Base-by-base conservation (phyloP, 2,888 invertebrate species). In the Choreutis nemorana region DNA sequence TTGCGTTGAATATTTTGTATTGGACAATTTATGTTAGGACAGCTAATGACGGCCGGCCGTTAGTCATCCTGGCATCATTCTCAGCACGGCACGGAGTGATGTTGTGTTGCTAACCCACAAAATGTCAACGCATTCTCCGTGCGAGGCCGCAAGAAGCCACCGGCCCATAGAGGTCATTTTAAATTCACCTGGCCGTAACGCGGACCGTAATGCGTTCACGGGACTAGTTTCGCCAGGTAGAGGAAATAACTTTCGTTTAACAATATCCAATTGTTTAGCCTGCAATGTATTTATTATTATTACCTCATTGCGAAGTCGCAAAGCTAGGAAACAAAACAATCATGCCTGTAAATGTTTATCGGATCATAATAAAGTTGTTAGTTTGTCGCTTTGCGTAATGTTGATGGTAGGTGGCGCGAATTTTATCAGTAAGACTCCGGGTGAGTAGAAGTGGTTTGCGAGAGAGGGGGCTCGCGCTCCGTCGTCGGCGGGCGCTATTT, bases 111-210 rank as follows among this genome's bases (percentile, higher is more conserved):
- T 73, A 75, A 68, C 71, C 64, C 68, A 65, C 60, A 66, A 67
- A 75, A 72, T 75, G 71, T 77, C 73, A 75, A 68, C 66, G 70
- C 59, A 64, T 73, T 70, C 62, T 56, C 55, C 50, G 55, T 66
- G 65, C 73, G 75, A 73, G 78, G 77, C 75, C 73, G 63, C 55
- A 60, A 67, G 64, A 68, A 72, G 72, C 78, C 61, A 67, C 70
- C 66, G 71, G 73, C 64, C 63, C 63, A 75, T 78, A 79, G 78
- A 78, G 78, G 79, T 78, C 78, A 78, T 75, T 78, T 79, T 77
- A 56, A 66, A 72, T 75, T 71, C 70, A 75, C 71, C 72, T 73
- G 77, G 73, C 68, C 63, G 66, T 68, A 73, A 70, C 72, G 64
- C 67, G 62, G 61, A 65, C 71, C 61, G 71, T 77, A 75, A 75